phyloP scores from a whole-genome alignment of 2,113 vertebrate genomes.

The Mus pahari region DNA sequence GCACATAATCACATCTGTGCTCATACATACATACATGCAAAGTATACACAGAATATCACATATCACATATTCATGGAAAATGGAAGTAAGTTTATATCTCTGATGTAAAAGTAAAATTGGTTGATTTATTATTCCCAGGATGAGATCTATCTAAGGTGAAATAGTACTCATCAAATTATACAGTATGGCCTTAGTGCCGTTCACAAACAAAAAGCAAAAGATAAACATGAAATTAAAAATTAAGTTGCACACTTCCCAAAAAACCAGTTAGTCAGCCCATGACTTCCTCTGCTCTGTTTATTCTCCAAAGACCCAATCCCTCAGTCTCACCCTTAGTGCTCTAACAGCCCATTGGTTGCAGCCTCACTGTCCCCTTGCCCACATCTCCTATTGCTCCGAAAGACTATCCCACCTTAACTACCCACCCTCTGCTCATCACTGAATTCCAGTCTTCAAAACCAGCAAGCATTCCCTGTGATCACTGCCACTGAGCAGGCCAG shows the following conservation, averaged over 20 bases:
- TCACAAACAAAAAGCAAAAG: background rate
- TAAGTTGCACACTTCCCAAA: background rate
- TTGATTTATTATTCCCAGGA: background rate
- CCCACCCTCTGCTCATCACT: background rate
- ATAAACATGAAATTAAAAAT: background rate
- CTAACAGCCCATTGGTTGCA: background rate
- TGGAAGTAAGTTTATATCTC: background rate
- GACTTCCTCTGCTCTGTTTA: background rate
- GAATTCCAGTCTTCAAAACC: background rate
- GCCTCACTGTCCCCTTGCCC: background rate
- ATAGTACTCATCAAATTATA: fast-evolving
- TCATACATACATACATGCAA: background rate
- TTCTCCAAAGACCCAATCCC: background rate
- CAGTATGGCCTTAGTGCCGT: background rate
- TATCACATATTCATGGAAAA: background rate
- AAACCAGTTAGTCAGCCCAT: background rate
- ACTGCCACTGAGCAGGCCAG: background rate
- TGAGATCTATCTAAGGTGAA: background rate
- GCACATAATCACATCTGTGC: background rate
- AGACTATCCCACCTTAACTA: background rate
- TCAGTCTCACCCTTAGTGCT: background rate
- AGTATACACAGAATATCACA: background rate
- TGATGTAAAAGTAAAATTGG: background rate
- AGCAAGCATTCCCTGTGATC: background rate
- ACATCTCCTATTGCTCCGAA: background rate